Conservation (phyloP, 2,797 vertebrate species). For the Tamandua tetradactyla region DNA sequence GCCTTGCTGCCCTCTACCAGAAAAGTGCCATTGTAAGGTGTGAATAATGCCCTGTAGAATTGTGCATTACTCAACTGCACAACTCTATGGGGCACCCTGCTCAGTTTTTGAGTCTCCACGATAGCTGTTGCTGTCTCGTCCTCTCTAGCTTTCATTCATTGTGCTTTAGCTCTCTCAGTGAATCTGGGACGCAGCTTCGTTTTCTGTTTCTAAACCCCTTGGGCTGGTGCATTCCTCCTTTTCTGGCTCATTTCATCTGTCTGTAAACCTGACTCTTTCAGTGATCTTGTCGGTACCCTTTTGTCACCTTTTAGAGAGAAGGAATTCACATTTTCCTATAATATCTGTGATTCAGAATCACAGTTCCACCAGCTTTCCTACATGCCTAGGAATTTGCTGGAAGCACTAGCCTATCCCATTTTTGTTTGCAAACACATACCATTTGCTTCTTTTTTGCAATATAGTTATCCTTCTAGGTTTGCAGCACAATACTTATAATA, state of each 20-base stretch:
- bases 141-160: background rate
- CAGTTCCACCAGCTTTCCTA: background rate
- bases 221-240: background rate
- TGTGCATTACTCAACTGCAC: background rate
- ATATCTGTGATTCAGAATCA: constrained; percentile 25
- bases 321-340: constrained; percentile 59
- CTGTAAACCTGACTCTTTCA: constrained; percentile 8
- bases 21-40: background rate
- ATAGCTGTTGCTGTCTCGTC: background rate
- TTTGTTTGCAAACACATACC: background rate
- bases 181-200: background rate
- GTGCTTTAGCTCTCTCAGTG: background rate
- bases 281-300: constrained; percentile 29
- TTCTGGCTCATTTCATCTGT: constrained; percentile 64
- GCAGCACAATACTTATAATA: background rate
- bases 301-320: constrained; percentile 36
- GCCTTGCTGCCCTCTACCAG: constrained; percentile 46
- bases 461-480: background rate
- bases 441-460: constrained; percentile 38
- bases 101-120: constrained; percentile 27
- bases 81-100: background rate
- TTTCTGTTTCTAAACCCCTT: constrained; percentile 11
- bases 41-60: background rate
- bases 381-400: background rate
- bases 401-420: background rate